Percentiles rank a stretch among this genome's conserved stretches.
Evolutionary conservation across 2,113 vertebrate genomes (phyloP).

Genomic region (Pholis gunnellus): DNA sequence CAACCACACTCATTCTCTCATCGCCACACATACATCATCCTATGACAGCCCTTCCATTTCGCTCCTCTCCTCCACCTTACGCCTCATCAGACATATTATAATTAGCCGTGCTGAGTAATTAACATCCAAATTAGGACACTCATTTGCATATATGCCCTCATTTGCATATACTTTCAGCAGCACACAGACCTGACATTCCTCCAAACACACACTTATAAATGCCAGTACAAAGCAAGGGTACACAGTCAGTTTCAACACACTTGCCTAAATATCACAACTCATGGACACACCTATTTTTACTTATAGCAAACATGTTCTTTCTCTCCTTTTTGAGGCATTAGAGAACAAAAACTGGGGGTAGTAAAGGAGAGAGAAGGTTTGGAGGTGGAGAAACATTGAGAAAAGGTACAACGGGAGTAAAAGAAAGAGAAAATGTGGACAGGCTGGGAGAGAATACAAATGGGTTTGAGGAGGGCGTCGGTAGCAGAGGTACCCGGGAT

Average conservation of each 20-base stretch:
- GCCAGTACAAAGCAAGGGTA: slow-evolving; percentile 22
- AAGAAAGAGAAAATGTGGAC: slow-evolving; percentile 9
- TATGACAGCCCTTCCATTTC: slow-evolving; percentile 49
- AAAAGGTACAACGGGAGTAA: neutral
- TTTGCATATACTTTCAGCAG: slow-evolving; percentile 64
- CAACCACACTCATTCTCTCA: slow-evolving; percentile 29
- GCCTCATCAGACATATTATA: slow-evolving; percentile 80
- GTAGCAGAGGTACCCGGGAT: slow-evolving; percentile 13
- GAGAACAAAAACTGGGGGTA: neutral
- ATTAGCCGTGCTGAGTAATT: slow-evolving; percentile 82
- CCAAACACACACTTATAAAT: slow-evolving; percentile 26
- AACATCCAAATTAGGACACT: slow-evolving; percentile 77
- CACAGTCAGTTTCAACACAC: slow-evolving; percentile 1
- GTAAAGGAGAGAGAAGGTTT: neutral
- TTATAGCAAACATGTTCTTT: slow-evolving; percentile 2
- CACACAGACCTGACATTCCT: slow-evolving; percentile 52
- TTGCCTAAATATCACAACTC: neutral
- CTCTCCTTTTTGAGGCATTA: neutral
- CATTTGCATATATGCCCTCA: slow-evolving; percentile 73
- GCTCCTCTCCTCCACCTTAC: slow-evolving; percentile 67
- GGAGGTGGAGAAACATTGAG: neutral
- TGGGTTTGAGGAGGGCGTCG: slow-evolving; percentile 1
- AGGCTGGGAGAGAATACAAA: slow-evolving; percentile 13
- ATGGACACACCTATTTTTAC: neutral
- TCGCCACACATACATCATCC: slow-evolving; percentile 57